Evolutionary conservation across 2,797 vertebrate species (phyloP).

Genomic region (Alauda arvensis): DNA sequence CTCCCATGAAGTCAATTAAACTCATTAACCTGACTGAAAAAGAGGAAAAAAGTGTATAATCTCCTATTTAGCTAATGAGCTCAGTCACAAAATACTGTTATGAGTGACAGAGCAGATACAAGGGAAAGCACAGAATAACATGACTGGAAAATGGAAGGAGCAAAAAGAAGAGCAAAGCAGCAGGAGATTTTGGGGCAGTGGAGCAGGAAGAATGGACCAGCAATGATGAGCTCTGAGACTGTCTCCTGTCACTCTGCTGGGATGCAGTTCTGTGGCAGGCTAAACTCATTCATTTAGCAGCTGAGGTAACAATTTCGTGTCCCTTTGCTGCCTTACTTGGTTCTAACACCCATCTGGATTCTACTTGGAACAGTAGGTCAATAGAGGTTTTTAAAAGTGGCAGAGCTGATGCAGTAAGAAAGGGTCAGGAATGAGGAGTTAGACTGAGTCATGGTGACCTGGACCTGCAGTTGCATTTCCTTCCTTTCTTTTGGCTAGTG

Average conservation of each 20-base stretch:
- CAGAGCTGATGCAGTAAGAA: not conserved
- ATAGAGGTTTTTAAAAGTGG: not conserved
- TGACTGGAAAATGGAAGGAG: not conserved
- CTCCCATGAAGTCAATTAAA: not conserved
- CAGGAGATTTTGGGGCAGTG: not conserved
- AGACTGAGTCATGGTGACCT: not conserved
- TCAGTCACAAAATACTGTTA: not conserved
- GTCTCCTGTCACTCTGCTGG: not conserved
- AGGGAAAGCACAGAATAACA: not conserved
- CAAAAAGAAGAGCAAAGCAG: not conserved
- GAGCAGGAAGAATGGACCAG: not conserved
- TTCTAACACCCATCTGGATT: not conserved
- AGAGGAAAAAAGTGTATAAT: not conserved
- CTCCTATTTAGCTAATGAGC: not conserved
- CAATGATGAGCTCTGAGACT: not conserved
- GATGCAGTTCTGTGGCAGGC: not conserved
- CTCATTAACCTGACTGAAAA: not conserved
- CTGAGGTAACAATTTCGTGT: not conserved
- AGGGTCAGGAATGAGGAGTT: not conserved
- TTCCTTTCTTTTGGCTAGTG: not conserved
- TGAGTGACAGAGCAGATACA: not conserved
- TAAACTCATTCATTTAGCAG: not conserved
- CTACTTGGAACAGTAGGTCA: not conserved
- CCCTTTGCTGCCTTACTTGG: not conserved
- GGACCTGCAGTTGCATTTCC: not conserved